Conservation (phyloP, 2,888 invertebrate species). For the Thumatha senex region DNA sequence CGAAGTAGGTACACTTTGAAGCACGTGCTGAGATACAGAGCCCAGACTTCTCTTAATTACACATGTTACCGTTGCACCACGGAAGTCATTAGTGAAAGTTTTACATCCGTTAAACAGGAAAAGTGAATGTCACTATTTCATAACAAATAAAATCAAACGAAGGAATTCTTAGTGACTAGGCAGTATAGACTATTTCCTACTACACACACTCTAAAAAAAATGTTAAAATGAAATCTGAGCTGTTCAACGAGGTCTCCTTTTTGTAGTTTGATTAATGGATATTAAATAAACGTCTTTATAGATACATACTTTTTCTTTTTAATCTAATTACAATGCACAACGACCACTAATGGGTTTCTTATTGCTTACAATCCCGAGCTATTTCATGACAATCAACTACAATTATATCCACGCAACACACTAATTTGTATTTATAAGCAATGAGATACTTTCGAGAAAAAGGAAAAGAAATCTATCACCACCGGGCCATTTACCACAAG, state of each 20-base stretch:
- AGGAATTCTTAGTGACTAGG: too few relatives aligned
- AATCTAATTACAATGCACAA: not conserved
- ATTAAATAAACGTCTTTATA: not conserved
- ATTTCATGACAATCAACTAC: constrained; percentile 27
- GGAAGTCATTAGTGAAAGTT: not conserved
- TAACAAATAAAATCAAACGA: too few relatives aligned
- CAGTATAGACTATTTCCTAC: too few relatives aligned
- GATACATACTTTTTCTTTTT: not conserved
- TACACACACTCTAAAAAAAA: too few relatives aligned
- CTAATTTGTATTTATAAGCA: constrained; percentile 23
- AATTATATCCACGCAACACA: constrained; percentile 32
- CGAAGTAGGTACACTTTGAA: too few relatives aligned
- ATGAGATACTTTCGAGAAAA: not conserved
- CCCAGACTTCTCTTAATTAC: too few relatives aligned
- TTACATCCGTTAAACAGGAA: not conserved
- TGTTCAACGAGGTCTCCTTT: too few relatives aligned
- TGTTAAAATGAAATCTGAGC: too few relatives aligned
- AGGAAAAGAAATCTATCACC: constrained; percentile 28
- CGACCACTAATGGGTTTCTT: constrained; percentile 31
- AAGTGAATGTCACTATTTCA: too few relatives aligned
- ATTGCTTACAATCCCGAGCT: constrained; percentile 24
- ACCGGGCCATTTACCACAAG: constrained; percentile 43
- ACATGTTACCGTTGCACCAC: not conserved
- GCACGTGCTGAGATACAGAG: too few relatives aligned
- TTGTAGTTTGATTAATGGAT: not conserved